A percentile compares a stretch with the other conserved stretches of the same genome.
phyloP scores from a whole-genome alignment of 92 coral and sea anemone genomes.

The Pocillopora grandis region DNA sequence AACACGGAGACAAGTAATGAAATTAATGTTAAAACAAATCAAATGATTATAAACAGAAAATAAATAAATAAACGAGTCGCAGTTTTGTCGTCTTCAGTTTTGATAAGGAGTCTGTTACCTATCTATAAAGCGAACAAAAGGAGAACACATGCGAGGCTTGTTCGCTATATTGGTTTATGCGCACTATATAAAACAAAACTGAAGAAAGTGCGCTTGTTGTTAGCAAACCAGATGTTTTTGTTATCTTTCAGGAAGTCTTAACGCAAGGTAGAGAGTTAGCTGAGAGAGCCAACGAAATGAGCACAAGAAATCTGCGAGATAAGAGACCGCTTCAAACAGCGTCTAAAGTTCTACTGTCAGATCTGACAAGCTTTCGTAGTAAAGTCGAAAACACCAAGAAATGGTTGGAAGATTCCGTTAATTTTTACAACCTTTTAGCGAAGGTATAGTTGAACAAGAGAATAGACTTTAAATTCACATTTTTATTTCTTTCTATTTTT shows the following conservation, averaged over 20 bases:
- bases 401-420: conserved; percentile 53
- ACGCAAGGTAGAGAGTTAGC: conserved; percentile 66
- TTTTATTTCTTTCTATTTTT: not conserved
- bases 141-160: too few relatives aligned
- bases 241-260: conserved; percentile 52
- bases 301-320: conserved; percentile 53
- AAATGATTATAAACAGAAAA: too few relatives aligned
- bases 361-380: conserved; percentile 59
- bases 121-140: too few relatives aligned
- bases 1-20: too few relatives aligned
- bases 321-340: conserved; percentile 60
- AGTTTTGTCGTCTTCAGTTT: too few relatives aligned
- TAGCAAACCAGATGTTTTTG: not conserved
- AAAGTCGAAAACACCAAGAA: conserved; percentile 64
- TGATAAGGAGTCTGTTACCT: too few relatives aligned
- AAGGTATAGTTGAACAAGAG: conserved; percentile 52
- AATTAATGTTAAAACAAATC: too few relatives aligned
- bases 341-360: conserved; percentile 52
- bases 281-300: conserved; percentile 53
- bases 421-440: conserved; percentile 62
- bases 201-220: too few relatives aligned
- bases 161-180: too few relatives aligned
- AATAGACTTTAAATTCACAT: not conserved
- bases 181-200: too few relatives aligned
- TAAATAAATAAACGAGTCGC: too few relatives aligned